Percentiles rank a stretch among this genome's conserved stretches.
These are phyloP conservation scores for Saccostrea cuccullata DNA, from an alignment of 1,140 invertebrate genomes.

Conservation along the genomic window DNA sequence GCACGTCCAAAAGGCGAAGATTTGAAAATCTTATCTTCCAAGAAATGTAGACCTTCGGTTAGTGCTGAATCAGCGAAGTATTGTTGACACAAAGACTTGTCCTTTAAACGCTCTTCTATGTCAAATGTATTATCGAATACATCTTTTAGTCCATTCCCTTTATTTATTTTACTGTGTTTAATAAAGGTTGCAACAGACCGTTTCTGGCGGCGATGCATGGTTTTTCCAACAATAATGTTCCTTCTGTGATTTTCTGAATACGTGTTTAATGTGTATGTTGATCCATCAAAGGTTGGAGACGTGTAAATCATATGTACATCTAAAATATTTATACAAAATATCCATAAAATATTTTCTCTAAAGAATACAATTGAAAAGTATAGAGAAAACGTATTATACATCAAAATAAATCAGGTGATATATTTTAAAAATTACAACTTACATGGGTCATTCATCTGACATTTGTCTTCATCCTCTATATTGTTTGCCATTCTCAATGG, in stretches of 20 bases:
- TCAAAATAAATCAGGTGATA: not conserved
- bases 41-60: not conserved
- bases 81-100: not conserved
- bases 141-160: not conserved
- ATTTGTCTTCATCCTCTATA: not conserved
- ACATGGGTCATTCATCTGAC: not conserved
- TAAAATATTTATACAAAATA: not conserved
- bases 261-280: not conserved
- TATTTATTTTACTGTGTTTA: not conserved
- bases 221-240: not conserved
- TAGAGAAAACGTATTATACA: too few species aligned
- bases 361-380: not conserved
- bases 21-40: constrained; percentile 9
- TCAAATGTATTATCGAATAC: not conserved
- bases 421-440: not conserved
- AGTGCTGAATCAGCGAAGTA: not conserved
- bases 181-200: not conserved
- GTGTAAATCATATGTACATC: not conserved
- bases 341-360: too few species aligned
- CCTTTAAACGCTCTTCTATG: not conserved
- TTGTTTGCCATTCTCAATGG: not conserved
- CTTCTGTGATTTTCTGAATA: not conserved
- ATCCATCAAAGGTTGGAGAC: not conserved
- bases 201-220: not conserved
- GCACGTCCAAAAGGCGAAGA: not conserved